Evolutionary conservation across 2,113 vertebrate species (phyloP).

Genomic region (Solenodon paradoxus): DNA sequence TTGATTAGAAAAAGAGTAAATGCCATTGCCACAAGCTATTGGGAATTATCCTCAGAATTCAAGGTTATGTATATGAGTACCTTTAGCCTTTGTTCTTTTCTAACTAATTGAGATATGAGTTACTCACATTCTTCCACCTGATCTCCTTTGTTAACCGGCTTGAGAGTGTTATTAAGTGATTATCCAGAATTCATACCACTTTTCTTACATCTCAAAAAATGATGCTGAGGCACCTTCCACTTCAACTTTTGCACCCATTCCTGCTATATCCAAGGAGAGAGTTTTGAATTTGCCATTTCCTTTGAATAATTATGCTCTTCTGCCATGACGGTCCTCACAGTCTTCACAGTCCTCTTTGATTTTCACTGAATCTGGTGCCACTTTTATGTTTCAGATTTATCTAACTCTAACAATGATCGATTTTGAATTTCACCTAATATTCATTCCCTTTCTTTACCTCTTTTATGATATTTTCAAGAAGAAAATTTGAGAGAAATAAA

Average conservation of each 20-base stretch:
- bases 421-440: not conserved
- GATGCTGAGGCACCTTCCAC: not conserved
- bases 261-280: not conserved
- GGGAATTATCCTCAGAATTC: not conserved
- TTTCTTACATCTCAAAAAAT: not conserved
- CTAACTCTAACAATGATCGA: not conserved
- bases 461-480: not conserved
- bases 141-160: not conserved
- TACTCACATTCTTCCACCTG: not conserved
- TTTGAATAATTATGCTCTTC: not conserved
- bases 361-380: rapidly evolving
- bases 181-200: not conserved
- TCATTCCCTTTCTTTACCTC: not conserved
- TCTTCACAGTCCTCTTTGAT: not conserved
- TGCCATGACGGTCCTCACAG: not conserved
- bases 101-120: too few species aligned
- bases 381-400: not conserved
- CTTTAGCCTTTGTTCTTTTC: not conserved
- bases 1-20: not conserved
- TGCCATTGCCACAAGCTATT: not conserved
- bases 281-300: not conserved
- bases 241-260: too few species aligned
- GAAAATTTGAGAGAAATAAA: not conserved
- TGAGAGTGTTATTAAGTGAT: not conserved
- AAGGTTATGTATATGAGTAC: not conserved